Base-by-base conservation (phyloP, 2,888 invertebrate genomes). In the Dione vanillae region DNA sequence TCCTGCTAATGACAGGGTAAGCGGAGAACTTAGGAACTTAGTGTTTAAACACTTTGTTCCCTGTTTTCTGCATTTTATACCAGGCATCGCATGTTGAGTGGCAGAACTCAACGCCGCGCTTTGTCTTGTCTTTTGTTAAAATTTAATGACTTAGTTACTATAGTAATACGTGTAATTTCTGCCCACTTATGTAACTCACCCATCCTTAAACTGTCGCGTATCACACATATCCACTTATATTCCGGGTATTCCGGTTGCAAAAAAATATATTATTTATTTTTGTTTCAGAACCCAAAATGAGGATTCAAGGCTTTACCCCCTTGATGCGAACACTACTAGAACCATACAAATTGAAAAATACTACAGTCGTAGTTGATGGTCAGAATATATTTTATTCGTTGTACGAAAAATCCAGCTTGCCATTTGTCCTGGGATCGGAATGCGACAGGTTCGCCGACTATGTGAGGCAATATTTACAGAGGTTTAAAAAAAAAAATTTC, bases 321-420 rank as follows among this genome's bases (percentile, higher is more conserved):
- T 11, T 73, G 6, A 16, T 76, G 11, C 47, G 61, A 2, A 41
- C 56, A 16, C 43, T 62, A 10, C 40, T 69, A 8, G 9, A 58
- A 49, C 47, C 51, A 0, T 47, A 66, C 47, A 41, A 52, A 41
- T 59, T 86, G n/a, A 78, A 76, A 37, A 69, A 85, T 35, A 75
- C 78, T 41, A 37, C 65, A 0, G 77, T 87, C 0, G 85, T 87
- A 1, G 80, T 86, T 1, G 87, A 87, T 43, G 87, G 77, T 0
- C 81, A 83, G 16, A 81, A 82, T 43, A 78, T 79, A 52, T 80
- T 86, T 6, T 79, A 80, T 58, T 0, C 64, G 0, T 52, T 75
- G 7, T 86, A 85, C 58, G 5, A 77, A 27, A 7, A 75, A 0
- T 80, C 78, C 47, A 20, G 35, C 0, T 43, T 83, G 0, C 77